These are phyloP conservation scores for Acheta domesticus DNA, from an alignment of 2,888 invertebrate species.

Conservation along the genomic window DNA sequence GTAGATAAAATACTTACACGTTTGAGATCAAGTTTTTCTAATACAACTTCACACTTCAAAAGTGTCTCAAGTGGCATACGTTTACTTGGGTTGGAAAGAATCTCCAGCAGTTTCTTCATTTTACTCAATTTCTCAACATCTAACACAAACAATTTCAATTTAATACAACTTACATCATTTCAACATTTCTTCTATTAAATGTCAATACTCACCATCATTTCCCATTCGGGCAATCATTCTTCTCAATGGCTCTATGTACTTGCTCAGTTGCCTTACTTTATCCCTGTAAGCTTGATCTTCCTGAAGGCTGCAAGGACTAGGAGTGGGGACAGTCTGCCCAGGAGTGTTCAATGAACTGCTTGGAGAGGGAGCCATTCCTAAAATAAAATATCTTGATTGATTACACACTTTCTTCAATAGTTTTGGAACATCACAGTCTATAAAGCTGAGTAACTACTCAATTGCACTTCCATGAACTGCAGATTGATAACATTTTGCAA, in stretches of 20 bases:
- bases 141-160: constrained; percentile 43
- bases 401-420: too few species aligned
- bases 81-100: constrained; percentile 84
- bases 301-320: constrained; percentile 63
- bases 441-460: too few species aligned
- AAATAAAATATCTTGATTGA: background rate
- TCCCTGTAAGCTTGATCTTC: constrained; percentile 91
- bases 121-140: constrained; percentile 88
- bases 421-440: too few species aligned
- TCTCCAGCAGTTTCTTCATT: constrained; percentile 91
- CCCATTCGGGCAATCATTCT: constrained; percentile 86
- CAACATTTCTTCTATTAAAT: background rate
- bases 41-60: constrained; percentile 87
- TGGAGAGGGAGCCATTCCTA: constrained; percentile 72
- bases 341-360: constrained; percentile 81
- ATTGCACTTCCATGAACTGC: too few species aligned
- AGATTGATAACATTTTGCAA: too few species aligned
- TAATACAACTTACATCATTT: background rate
- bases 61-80: constrained; percentile 85
- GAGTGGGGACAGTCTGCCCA: constrained; percentile 54
- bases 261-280: constrained; percentile 87
- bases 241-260: constrained; percentile 88
- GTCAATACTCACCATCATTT: constrained; percentile 64
- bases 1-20: constrained; percentile 43
- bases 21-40: constrained; percentile 82